phyloP scores from a whole-genome alignment of 2,797 vertebrate genomes.

The Characodon lateralis region DNA sequence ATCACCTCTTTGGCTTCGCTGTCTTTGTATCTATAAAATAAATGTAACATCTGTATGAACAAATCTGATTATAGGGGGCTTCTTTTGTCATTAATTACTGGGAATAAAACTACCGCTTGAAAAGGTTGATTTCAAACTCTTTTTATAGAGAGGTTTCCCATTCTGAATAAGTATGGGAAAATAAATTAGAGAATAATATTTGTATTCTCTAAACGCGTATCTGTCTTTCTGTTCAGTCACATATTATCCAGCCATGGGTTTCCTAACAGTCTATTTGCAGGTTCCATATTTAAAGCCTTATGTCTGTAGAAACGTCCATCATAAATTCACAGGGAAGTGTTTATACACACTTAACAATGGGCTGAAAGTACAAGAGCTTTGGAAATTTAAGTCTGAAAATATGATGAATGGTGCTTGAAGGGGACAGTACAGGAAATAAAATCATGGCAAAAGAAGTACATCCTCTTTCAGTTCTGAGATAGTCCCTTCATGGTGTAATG shows the following conservation, averaged over 20 bases:
- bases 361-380: background rate
- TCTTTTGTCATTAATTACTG: constrained; percentile 4
- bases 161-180: background rate
- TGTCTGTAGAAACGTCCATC: background rate
- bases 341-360: background rate
- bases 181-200: background rate
- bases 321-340: background rate
- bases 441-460: background rate
- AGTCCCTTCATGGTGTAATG: background rate
- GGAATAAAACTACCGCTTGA: background rate
- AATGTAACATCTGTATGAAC: constrained; percentile 5
- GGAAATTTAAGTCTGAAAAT: background rate
- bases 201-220: background rate
- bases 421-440: background rate
- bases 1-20: constrained; percentile 27
- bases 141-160: background rate
- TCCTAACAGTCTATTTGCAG: background rate
- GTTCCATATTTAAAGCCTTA: background rate
- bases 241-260: background rate
- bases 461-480: background rate
- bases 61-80: constrained; percentile 27
- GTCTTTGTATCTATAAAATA: constrained; percentile 30
- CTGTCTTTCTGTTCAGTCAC: background rate
- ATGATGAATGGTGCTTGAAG: background rate
- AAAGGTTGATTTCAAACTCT: background rate